Evolutionary conservation across 2,888 invertebrate species (phyloP).

Genomic region (Syritta pipiens): DNA sequence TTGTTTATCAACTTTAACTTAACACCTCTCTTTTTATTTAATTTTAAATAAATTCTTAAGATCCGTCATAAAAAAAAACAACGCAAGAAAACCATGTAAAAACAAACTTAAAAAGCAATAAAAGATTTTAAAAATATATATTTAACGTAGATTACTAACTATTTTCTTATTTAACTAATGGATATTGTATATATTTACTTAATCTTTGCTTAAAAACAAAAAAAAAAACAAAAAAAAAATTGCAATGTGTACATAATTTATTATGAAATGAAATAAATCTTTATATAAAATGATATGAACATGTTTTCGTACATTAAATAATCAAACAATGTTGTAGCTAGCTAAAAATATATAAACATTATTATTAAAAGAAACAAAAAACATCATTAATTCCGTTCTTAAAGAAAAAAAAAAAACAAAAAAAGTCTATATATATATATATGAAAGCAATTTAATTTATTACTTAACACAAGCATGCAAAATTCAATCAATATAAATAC

Average conservation of each 20-base stretch:
- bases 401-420: slow-evolving; percentile 3
- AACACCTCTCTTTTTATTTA: slow-evolving; percentile 19
- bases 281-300: slow-evolving; percentile 8
- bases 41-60: slow-evolving; percentile 18
- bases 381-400: slow-evolving; percentile 41
- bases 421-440: slow-evolving; percentile 16
- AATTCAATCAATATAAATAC: slow-evolving; percentile 60
- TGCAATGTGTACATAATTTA: slow-evolving; percentile 18
- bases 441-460: slow-evolving; percentile 40
- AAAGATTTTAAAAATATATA: slow-evolving; percentile 28
- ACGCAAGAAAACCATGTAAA: slow-evolving; percentile 23
- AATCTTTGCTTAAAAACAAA: slow-evolving; percentile 24
- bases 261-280: slow-evolving; percentile 7
- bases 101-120: slow-evolving; percentile 51
- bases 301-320: slow-evolving; percentile 17
- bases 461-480: slow-evolving; percentile 57
- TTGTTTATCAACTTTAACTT: neutral
- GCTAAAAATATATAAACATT: slow-evolving; percentile 41
- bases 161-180: slow-evolving; percentile 22
- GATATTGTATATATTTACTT: slow-evolving; percentile 34
- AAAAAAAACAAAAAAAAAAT: no score
- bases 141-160: slow-evolving; percentile 27
- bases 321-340: slow-evolving; percentile 56
- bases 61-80: slow-evolving; percentile 50
- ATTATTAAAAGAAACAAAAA: neutral